Base-by-base conservation (phyloP, 2,888 invertebrate genomes). In the Neoascia interrupta region DNA sequence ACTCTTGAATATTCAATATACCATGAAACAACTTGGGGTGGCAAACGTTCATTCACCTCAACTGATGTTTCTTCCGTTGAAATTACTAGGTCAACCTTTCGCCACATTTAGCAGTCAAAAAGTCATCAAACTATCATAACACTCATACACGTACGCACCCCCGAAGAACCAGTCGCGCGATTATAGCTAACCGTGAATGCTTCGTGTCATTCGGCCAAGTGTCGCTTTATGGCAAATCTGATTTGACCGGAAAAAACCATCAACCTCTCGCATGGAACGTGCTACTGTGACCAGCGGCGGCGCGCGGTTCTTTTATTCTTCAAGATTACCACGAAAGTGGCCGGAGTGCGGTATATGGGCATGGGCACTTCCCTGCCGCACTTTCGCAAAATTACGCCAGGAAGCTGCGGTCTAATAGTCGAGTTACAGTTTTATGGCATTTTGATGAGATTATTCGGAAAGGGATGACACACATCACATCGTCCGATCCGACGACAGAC, bases 161-260 rank as follows among this genome's bases (percentile, higher is more conserved):
- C 74, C 47, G 34, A 37, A 43, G 34, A 68, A 61, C 53, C 58
- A 16, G 49, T 53, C 18, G n/a, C n/a, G n/a, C n/a, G n/a, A n/a
- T n/a, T n/a, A n/a, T 13, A 23, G 5, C 28, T n/a, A 47, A 11
- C 37, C 19, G 47, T 28, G 37, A 49, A 26, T 26, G 26, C 10
- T 26, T 26, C 31, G 34, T 37, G 26, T 37, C 26, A 54, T 54
- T 45, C 36, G 41, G 43, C 26, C 26, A 68, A 66, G 41, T 54
- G n/a, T n/a, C n/a, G n/a, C 64, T 58, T 74, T 68, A 75, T 69
- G 70, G 63, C 75, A 51, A 75, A 75, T 69, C 75, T 75, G 63
- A 69, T 69, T 51, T 43, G 18, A 45, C 54, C 31, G n/a, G n/a
- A n/a, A n/a, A n/a, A n/a, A n/a, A n/a, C n/a, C n/a, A n/a, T n/a